phyloP scores from a whole-genome alignment of 2,113 vertebrate genomes.

The Heterocephalus glaber region DNA sequence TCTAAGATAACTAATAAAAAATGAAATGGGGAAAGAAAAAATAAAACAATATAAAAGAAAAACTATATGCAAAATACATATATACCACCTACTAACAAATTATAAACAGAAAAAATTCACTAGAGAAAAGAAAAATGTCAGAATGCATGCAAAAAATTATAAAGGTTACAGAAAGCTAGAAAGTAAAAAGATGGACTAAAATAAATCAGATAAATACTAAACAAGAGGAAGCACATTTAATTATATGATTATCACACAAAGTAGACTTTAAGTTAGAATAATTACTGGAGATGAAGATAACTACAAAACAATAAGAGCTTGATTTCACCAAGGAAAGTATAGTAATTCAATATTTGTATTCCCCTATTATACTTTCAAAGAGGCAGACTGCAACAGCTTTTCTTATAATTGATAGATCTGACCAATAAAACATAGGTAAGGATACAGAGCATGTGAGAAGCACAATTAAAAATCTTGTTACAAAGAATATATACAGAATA shows the following conservation, averaged over 20 bases:
- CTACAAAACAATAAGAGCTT: background rate
- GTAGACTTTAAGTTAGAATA: background rate
- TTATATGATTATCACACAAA: constrained; percentile 15
- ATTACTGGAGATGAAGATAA: background rate
- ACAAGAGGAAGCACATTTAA: background rate
- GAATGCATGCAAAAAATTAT: background rate
- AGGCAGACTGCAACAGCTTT: background rate
- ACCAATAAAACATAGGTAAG: background rate
- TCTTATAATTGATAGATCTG: background rate
- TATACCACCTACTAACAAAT: background rate
- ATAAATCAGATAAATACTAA: background rate
- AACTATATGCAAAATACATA: background rate
- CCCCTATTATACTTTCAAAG: background rate
- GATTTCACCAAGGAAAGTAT: background rate
- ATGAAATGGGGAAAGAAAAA: background rate
- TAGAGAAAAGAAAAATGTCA: background rate
- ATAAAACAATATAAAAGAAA: background rate
- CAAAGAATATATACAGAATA: background rate
- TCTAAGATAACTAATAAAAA: background rate
- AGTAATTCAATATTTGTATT: background rate
- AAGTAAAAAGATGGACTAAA: background rate
- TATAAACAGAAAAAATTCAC: background rate
- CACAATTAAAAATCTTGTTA: background rate
- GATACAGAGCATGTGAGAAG: background rate
- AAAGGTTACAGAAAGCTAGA: background rate